Evolutionary conservation across 2,797 vertebrate species (phyloP), one percentile per base, ranked within the genome.

Genomic region (Petrocephalus schoutedeni): DNA sequence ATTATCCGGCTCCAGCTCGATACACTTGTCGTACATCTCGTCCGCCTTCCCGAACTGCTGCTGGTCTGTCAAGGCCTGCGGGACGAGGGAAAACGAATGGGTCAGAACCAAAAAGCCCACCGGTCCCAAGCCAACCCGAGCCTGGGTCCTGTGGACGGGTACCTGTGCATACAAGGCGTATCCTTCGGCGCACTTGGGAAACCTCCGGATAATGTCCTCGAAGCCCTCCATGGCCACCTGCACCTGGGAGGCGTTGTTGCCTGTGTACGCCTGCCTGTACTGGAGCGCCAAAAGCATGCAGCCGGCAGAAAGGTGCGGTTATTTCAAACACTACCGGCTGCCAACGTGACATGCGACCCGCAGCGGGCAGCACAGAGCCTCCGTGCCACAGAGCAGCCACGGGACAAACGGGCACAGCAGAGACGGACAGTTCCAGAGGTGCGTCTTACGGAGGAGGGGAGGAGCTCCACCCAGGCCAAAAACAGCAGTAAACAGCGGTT

Each of bases 1-100:
- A 89, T 99, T 99, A 93, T 99, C 98, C 92, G 97, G 98, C 92
- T 99, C 98, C 93, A 99, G 96, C 91, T 98, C 97, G 90, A 99
- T 99, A 91, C 98, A 99, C 91, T 98, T 98, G 95, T 99, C 98
- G 51, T 99, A 99, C 98, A 99, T 99, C 93, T 99, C 97, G 90
- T 99, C 98, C 16, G 98, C 98, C 94, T 98, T 99, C 89, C 97
- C 98, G 95, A 99, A 99, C 89, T 98, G 98, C 89, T 99, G 98
- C 92, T 99, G 98, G 95, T 99, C 98, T 90, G 98, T 99, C 94
- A 99, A 93, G 90, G 98, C 98, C 98, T 99, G 96, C 94, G 93
- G 21, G 9, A 12, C 5, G 53, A 58, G 19, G 85, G 19, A 28
- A 36, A 51, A 16, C 41, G n/a, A 59, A 53, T 14, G 9, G 59